Conservation (phyloP, 2,888 invertebrate genomes). For the Hypsopygia costalis region DNA sequence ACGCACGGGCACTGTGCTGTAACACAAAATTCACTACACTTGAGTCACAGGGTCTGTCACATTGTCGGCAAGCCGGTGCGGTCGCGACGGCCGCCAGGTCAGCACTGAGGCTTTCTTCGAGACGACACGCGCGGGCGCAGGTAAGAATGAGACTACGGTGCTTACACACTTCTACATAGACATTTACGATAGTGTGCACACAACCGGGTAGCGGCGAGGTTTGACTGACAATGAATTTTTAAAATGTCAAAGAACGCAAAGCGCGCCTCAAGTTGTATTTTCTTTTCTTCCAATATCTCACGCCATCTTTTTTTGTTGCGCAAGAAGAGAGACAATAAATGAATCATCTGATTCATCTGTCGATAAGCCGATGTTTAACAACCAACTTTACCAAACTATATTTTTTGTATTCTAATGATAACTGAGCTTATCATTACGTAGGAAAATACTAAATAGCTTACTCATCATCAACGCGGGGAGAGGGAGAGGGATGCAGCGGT, state of each 20-base stretch:
- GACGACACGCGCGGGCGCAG: conserved; percentile 61
- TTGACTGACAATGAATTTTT: conserved; percentile 9
- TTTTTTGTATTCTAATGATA: too few species aligned
- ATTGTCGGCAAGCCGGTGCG: conserved; percentile 70
- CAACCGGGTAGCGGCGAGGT: conserved; percentile 25
- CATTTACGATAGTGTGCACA: conserved; percentile 31
- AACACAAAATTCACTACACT: conserved; percentile 72
- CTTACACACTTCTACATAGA: conserved; percentile 37
- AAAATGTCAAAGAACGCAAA: conserved; percentile 5
- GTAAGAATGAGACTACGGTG: conserved; percentile 62
- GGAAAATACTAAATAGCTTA: too few species aligned
- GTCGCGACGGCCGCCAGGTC: conserved; percentile 71
- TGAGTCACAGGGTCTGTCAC: conserved; percentile 65
- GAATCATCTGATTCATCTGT: conserved; percentile 3
- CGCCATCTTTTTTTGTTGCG: conserved; percentile 7
- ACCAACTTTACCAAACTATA: too few species aligned
- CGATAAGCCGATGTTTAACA: neutral
- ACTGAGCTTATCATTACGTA: too few species aligned
- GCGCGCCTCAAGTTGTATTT: conserved; percentile 4
- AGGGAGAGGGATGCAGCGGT: too few species aligned
- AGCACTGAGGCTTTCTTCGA: conserved; percentile 75
- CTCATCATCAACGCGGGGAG: too few species aligned
- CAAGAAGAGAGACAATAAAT: conserved; percentile 6
- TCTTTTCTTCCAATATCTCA: conserved; percentile 9
- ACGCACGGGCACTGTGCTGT: conserved; percentile 72